A percentile compares a stretch with the other conserved stretches of the same genome.
phyloP scores from a whole-genome alignment of 2,113 vertebrate genomes.

The Rhabdornis inornatus region DNA sequence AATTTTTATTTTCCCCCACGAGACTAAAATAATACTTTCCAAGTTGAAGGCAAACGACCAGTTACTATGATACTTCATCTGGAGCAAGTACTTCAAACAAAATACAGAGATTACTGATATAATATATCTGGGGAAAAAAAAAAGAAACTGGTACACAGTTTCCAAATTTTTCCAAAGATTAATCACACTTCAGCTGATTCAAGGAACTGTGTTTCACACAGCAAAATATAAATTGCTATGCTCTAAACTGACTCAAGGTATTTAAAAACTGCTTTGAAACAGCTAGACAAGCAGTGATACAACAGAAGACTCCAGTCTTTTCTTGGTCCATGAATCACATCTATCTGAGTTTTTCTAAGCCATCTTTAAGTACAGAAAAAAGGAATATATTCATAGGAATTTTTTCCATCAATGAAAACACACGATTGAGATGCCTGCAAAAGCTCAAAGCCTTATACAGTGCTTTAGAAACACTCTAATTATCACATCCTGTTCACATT shows the following conservation, averaged over 20 bases:
- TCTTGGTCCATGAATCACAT: neutral
- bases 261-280: neutral
- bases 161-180: neutral
- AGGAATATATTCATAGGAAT: neutral
- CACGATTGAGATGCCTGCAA: neutral
- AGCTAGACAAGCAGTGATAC: neutral
- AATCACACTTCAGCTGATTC: neutral
- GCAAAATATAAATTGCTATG: neutral
- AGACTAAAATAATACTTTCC: neutral
- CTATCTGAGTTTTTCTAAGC: neutral
- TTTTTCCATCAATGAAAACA: neutral
- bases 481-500: neutral
- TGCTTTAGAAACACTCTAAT: neutral
- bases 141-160: neutral
- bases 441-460: neutral
- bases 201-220: neutral
- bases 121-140: neutral
- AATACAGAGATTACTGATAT: neutral
- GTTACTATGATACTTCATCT: neutral
- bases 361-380: neutral
- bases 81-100: neutral
- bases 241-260: neutral
- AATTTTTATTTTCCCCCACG: neutral
- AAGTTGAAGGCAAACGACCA: neutral
- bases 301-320: neutral